Evolutionary conservation across 2,888 invertebrate genomes (phyloP), one percentile per base, ranked within the genome.

Genomic region (Lampropteryx suffumata): DNA sequence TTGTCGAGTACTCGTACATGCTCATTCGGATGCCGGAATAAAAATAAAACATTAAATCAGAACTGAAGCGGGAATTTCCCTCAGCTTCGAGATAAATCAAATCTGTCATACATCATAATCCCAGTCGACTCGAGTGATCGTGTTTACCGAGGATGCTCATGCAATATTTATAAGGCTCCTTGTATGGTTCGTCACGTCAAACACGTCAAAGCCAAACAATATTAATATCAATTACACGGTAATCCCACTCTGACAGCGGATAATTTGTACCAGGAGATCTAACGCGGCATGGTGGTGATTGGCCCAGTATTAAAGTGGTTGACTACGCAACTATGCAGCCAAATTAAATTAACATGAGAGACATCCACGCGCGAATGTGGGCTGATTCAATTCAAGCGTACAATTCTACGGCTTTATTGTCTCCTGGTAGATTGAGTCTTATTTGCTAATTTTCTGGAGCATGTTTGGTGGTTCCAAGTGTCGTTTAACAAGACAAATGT

Each of bases 281-380:
- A 47, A 58, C 62, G 64, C 59, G 59, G 60, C 52, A 52, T 52
- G 59, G 60, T 64, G 72, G 66, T 62, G 72, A 73, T 76, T 76
- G 69, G 64, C 66, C 71, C 73, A 78, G 78, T 76, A 72, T 73
- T 67, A 70, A 65, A 62, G 63, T 60, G 69, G 71, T 66, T 67
- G 64, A 71, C 69, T 69, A 70, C 71, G 65, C 61, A 66, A 71
- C 71, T 69, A 70, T 71, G 65, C 61, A 67, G 70, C 68, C 65
- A 75, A 82, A 84, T 85, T 80, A 78, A 82, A 82, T 84, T 83
- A 84, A 75, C 83, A 79, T 78, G 76, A 74, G 76, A 74, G 71
- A 67, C 71, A 65, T 70, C 21, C 12, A 21, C 27, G 6, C 51
- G 52, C 70, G 67, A 39, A 34, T 47, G 43, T 48, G 40, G 52